Base-by-base conservation (phyloP, 2,888 invertebrate genomes). In the Osedax frankpressi region DNA sequence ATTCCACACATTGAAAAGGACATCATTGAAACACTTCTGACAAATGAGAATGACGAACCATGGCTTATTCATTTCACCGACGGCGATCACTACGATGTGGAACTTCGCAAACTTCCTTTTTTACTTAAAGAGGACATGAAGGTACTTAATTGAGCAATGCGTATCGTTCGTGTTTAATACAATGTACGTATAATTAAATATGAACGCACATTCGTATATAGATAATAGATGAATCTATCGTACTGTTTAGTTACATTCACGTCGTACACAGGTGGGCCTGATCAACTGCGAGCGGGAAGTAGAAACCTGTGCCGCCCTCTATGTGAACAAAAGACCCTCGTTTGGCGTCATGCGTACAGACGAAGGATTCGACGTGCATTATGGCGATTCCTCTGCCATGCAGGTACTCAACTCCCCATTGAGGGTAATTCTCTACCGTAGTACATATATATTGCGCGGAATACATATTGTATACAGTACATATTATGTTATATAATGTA, bases 41-140 rank as follows among this genome's bases (percentile, higher is more conserved):
- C 19, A 19, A 44, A 44, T 19, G 44, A 44, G 6, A 44, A 44
- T 19, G 44, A 44, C 6, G 44, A 44, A 19, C 44, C 82, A 1
- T 83, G 84, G 84, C 76, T 85, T 69, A 78, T 85, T 30, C 81
- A 84, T 75, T 85, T 88, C 86, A 80, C 81, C 2, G 81, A 83
- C 73, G 77, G 83, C 84, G 78, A 78, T 65, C 77, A 78, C 3
- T 76, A 79, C 79, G 82, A 84, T 76, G 81, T 88, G 72, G 88
- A 89, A 79, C 82, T 89, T 68, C 88, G 89, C 79, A 88, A 88
- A 76, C 82, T 90, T 72, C 88, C 89, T 2, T 86, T 87, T 44
- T 83, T 88, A 78, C 19, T 44, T 6, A 44, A 44, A 19, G 44
- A 44, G 19, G 44, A 44, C 44, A 44, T 44, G 44, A 44, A 19